These are phyloP conservation scores for Phlogophora meticulosa DNA, from an alignment of 2,888 invertebrate species.

Conservation along the genomic window DNA sequence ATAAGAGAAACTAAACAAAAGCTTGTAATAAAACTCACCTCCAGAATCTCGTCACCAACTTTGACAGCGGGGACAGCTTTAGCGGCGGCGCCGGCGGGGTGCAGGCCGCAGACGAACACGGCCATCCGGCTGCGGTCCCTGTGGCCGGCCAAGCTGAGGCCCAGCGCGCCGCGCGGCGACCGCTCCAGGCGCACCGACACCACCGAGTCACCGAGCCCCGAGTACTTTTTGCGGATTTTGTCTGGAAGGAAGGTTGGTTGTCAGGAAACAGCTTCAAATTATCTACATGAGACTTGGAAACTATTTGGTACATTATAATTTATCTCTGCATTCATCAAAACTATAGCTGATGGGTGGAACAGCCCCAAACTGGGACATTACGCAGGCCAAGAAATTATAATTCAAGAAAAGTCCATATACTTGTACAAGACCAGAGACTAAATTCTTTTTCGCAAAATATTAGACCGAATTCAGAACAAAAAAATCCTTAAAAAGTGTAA, in stretches of 20 bases:
- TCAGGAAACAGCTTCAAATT: neutral
- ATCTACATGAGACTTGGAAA: no score
- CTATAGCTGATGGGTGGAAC: no score
- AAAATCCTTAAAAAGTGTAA: no score
- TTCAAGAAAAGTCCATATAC: no score
- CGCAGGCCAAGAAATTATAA: no score
- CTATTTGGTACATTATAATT: neutral
- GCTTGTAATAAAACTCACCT: no score
- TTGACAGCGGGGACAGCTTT: conserved; percentile 94
- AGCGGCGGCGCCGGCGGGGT: conserved; percentile 96
- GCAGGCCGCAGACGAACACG: conserved; percentile 98
- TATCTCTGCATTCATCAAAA: no score
- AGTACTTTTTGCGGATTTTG: conserved; percentile 98
- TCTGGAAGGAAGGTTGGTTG: conserved; percentile 89
- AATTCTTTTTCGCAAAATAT: no score
- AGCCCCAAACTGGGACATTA: no score
- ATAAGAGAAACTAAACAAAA: no score
- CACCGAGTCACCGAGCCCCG: conserved; percentile 93
- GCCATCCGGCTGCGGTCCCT: conserved; percentile 98
- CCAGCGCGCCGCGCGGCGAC: conserved; percentile 94
- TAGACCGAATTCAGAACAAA: no score
- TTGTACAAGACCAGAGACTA: no score
- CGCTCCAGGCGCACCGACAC: conserved; percentile 95
- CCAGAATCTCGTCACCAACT: conserved; percentile 97
- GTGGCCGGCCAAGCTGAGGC: conserved; percentile 98